Conservation (phyloP, 2,888 invertebrate genomes). For the Tricholauxania praeusta region DNA sequence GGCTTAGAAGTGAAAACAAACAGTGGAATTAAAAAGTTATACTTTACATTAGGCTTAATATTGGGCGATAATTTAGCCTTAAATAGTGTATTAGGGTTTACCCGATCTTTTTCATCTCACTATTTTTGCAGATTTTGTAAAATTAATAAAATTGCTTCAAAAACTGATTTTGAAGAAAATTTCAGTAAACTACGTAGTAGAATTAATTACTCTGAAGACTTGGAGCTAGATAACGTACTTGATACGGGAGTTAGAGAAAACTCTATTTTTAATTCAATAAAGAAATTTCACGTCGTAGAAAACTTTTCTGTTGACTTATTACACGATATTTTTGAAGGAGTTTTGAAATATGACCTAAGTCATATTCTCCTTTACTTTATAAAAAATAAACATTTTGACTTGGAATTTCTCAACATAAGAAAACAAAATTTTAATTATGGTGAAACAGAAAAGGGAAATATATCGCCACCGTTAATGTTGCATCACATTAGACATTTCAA, state of each 20-base stretch:
- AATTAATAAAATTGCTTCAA: background rate
- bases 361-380: conserved; percentile 20
- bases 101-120: conserved; percentile 13
- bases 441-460: conserved; percentile 29
- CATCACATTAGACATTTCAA: background rate
- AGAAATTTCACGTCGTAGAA: conserved; percentile 26
- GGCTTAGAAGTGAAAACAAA: conserved; percentile 7
- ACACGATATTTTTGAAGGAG: conserved; percentile 34
- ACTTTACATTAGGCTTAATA: conserved; percentile 20
- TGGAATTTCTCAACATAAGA: conserved; percentile 24
- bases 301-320: conserved; percentile 33
- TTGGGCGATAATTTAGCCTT: conserved; percentile 5
- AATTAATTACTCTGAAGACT: conserved; percentile 15
- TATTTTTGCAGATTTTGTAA: conserved; percentile 21
- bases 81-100: conserved; percentile 11
- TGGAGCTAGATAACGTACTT: conserved; percentile 5
- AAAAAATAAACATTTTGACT: conserved; percentile 23
- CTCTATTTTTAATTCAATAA: conserved; percentile 20
- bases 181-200: background rate
- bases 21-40: background rate
- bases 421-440: conserved; percentile 29
- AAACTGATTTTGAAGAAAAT: conserved; percentile 11
- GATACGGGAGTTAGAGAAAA: background rate
- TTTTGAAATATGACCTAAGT: conserved; percentile 27
- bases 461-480: conserved; percentile 5